A percentile compares a stretch with the other conserved stretches of the same genome.
Conservation (phyloP, 2,797 vertebrate species). For the Lepus townsendii region DNA sequence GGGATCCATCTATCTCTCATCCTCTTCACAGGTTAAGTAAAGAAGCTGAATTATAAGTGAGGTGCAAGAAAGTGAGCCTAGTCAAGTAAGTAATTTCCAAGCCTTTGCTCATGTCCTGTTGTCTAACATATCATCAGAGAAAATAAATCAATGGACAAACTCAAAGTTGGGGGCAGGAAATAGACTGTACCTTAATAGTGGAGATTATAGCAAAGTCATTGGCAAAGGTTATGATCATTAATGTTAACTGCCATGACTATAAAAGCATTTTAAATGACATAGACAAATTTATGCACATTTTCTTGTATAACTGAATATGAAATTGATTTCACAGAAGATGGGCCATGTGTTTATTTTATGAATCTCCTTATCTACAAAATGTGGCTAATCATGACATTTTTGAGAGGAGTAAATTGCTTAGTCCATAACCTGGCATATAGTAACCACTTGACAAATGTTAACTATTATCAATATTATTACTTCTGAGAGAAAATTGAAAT, state of each 20-base stretch:
- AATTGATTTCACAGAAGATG: neutral
- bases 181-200: neutral
- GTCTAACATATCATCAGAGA: neutral
- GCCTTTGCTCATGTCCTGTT: neutral
- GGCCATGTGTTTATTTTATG: slow-evolving; percentile 52
- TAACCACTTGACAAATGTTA: slow-evolving; percentile 18
- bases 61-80: neutral
- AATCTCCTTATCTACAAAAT: neutral
- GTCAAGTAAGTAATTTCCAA: neutral
- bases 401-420: slow-evolving; percentile 12
- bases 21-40: neutral
- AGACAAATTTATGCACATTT: neutral
- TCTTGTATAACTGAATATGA: neutral
- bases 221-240: neutral
- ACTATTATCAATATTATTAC: neutral
- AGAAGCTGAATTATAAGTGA: neutral
- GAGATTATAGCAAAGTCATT: neutral
- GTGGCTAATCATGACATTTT: slow-evolving; percentile 35
- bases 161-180: neutral
- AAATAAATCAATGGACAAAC: neutral
- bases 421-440: neutral
- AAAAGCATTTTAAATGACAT: slow-evolving; percentile 33
- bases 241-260: neutral
- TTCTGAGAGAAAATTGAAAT: slow-evolving; percentile 35
- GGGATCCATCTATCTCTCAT: neutral